phyloP scores from a whole-genome alignment of 2,797 vertebrate species.

The Platyrinchus mystaceus region DNA sequence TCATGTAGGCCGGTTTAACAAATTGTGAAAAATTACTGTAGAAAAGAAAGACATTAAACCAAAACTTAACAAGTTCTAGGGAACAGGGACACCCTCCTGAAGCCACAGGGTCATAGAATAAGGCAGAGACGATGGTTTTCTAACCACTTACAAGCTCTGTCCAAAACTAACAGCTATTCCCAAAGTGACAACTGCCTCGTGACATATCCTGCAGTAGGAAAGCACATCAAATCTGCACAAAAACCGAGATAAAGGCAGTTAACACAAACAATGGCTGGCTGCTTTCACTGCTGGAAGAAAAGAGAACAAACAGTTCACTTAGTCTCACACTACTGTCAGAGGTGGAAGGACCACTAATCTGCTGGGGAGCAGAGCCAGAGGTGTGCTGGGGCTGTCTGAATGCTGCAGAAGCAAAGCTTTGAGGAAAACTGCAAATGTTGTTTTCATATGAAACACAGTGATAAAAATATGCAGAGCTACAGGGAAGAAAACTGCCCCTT shows the following conservation, averaged over 20 bases:
- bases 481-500: background rate
- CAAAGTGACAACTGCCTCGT: background rate
- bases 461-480: background rate
- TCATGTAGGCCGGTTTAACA: background rate
- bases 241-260: background rate
- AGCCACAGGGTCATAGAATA: background rate
- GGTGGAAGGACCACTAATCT: background rate
- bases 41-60: background rate
- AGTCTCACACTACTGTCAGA: background rate
- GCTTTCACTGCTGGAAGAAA: background rate
- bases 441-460: background rate
- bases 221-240: background rate
- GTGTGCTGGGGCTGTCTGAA: background rate
- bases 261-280: conserved; percentile 19
- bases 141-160: background rate
- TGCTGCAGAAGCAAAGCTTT: background rate
- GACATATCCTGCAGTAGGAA: background rate
- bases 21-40: background rate
- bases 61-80: background rate
- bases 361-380: background rate
- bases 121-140: background rate
- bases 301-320: conserved; percentile 33
- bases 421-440: background rate
- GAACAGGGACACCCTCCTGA: fast-evolving
- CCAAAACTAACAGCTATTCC: background rate